Evolutionary conservation across 2,113 vertebrate species (phyloP), one percentile per base, ranked within the genome.

Genomic region (Cranoglanis bouderius): DNA sequence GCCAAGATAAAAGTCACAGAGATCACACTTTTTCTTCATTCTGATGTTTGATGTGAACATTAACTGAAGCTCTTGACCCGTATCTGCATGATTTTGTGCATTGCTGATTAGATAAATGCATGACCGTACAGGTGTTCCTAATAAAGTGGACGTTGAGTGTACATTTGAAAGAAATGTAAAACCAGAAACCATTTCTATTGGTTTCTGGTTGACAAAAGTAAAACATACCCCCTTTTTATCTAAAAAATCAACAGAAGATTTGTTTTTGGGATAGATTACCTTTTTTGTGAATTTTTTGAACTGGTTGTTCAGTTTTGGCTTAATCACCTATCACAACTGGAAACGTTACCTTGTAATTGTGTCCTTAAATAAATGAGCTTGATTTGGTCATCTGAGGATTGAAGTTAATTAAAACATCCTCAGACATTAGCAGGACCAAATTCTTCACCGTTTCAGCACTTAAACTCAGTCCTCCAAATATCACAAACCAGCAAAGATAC

Each of bases 401-500:
- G 57, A 26, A 55, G 63, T 82, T n/a, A 77, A 46, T 14, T 65
- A 21, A 88, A 84, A 53, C 16, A 40, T 75, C 29, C 24, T 57
- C 61, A 9, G 24, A 35, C 38, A 59, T 46, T 24, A 32, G 81
- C 87, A 77, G 29, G 4, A 8, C 70, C 38, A 40, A 8, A 43
- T 10, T 6, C 61, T 55, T 49, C 53, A 21, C 81, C 78, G 43
- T 24, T 40, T 87, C 29, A 49, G 85, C 40, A 80, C n/a, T 87
- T 55, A n/a, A 74, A 43, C 49, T 18, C 14, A 53, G 43, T 43
- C 26, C 87, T 57, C 51, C 38, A 43, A 83, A 88, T 84, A 26
- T 63, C 55, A 84, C 26, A 84, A 83, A 81, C 59, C 57, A 80
- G 19, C 57, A 65, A 51, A 80, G 46, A 80, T 80, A 59, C 43